Evolutionary conservation across 2,113 vertebrate genomes (phyloP).

Genomic region (Anser brachyrhynchus): DNA sequence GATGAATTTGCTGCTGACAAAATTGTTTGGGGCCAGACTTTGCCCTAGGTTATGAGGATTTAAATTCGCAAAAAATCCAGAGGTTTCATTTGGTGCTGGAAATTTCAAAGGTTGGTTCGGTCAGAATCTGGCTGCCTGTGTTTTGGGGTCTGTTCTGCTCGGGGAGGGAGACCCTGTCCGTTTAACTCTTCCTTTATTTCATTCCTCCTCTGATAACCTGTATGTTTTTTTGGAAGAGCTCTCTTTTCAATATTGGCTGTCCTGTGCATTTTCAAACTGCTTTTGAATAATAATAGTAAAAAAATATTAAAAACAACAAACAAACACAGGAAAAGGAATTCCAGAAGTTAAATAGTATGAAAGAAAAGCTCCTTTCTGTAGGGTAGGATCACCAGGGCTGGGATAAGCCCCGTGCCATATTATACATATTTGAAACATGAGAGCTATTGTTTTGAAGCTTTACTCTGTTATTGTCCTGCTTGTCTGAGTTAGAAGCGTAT

Average conservation of each 20-base stretch:
- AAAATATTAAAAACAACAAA: background rate
- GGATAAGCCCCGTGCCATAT: constrained; percentile 42
- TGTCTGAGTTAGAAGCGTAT: constrained; percentile 57
- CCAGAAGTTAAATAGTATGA: background rate
- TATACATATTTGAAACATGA: constrained; percentile 52
- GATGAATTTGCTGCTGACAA: constrained; percentile 40
- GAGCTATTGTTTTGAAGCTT: constrained; percentile 72
- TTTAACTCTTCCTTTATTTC: background rate
- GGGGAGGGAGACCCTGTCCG: background rate
- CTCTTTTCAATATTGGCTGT: background rate
- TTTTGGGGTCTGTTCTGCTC: background rate
- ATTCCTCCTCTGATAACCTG: background rate
- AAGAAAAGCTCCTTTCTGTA: constrained; percentile 14
- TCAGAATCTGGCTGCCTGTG: background rate
- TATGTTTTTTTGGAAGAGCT: background rate
- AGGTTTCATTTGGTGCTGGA: background rate
- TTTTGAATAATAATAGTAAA: background rate
- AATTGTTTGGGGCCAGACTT: constrained; percentile 37
- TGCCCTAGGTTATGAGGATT: background rate
- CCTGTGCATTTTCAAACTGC: background rate
- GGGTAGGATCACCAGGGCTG: background rate
- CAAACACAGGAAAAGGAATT: background rate
- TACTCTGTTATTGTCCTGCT: constrained; percentile 62
- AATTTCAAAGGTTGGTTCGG: background rate
- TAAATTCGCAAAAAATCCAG: background rate